A percentile compares a stretch with the other conserved stretches of the same genome.
Evolutionary conservation across 2,888 invertebrate species (phyloP).

Genomic region (Coelogynopora nodosa): DNA sequence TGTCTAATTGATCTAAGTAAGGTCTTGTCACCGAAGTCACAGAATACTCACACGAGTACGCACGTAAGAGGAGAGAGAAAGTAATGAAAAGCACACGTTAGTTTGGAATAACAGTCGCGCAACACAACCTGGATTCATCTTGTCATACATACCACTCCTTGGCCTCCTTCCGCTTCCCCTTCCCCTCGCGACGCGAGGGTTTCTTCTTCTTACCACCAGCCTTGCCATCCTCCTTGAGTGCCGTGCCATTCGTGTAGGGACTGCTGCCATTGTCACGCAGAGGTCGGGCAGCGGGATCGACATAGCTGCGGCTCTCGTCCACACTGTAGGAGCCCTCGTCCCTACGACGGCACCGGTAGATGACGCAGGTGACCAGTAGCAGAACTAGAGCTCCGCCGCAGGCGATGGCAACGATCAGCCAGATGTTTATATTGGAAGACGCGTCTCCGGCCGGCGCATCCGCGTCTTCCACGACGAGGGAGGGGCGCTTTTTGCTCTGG

Average conservation of each 20-base stretch:
- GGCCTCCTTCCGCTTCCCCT: constrained; percentile 14
- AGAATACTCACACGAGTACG: no score
- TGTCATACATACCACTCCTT: constrained; percentile 37
- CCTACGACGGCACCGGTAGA: constrained; percentile 64
- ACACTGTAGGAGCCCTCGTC: constrained; percentile 87
- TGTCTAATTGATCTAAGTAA: no score
- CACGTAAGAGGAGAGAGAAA: no score
- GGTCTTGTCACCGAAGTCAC: no score
- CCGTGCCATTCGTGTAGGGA: constrained; percentile 37
- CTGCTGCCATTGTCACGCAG: constrained; percentile 9
- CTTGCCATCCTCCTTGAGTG: neutral
- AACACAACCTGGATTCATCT: no score
- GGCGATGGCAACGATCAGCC: constrained; percentile 78
- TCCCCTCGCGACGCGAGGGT: neutral
- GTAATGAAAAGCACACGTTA: no score
- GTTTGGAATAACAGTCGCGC: no score
- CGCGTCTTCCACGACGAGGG: neutral
- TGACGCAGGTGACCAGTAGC: constrained; percentile 75
- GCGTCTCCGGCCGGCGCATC: constrained; percentile 33
- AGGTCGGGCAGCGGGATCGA: constrained; percentile 31
- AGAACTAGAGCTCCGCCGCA: constrained; percentile 80
- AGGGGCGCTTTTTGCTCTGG: neutral
- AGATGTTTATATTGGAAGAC: constrained; percentile 52
- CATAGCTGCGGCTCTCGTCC: constrained; percentile 74
- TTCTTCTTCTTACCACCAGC: neutral